Base-by-base conservation (phyloP, 2,888 invertebrate genomes). In the Cryptocheilus praepositus region DNA sequence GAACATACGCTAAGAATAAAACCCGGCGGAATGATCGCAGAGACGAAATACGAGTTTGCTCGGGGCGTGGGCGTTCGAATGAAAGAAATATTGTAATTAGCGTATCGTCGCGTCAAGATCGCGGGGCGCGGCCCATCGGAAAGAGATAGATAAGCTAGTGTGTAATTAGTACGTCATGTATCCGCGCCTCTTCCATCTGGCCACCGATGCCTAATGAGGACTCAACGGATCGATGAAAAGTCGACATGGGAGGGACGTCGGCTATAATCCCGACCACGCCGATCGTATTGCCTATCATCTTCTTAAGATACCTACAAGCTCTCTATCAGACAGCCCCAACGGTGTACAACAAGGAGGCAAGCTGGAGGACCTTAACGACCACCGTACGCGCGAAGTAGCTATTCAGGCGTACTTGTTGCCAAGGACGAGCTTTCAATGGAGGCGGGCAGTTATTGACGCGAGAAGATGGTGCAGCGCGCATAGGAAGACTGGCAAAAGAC, bases 371-470 rank as follows among this genome's bases (percentile, higher is more conserved):
- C 67, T 55, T 65, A 67, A 67, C 59, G 64, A 67, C 64, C 64
- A 43, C 55, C 67, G 65, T 67, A 67, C 55, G 64, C 60, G 67
- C 59, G 46, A 46, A 43, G 65, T 44, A 60, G 55, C 65, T 65
- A 64, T 65, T 67, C 19, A 67, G 64, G 55, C 67, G 36, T 36
- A 55, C 55, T 67, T 67, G 67, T 59, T 65, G 65, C 59, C 55
- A 55, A 18, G 25, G 43, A 54, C 64, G 58, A 25, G 49, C 64
- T 45, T 55, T 55, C 55, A 64, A 67, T 57, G 49, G 53, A 60
- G 56, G 49, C 28, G 58, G 45, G 45, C 28, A 22, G 22, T 49
- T 22, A 59, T 16, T 15, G 28, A 59, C 57, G 21, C 18, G 54
- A n/a, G 59, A 54, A 63, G 36, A 45, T 36, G 36, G 36, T 36